Base-by-base conservation (phyloP, 2,888 invertebrate genomes). In the Eurois occulta region DNA sequence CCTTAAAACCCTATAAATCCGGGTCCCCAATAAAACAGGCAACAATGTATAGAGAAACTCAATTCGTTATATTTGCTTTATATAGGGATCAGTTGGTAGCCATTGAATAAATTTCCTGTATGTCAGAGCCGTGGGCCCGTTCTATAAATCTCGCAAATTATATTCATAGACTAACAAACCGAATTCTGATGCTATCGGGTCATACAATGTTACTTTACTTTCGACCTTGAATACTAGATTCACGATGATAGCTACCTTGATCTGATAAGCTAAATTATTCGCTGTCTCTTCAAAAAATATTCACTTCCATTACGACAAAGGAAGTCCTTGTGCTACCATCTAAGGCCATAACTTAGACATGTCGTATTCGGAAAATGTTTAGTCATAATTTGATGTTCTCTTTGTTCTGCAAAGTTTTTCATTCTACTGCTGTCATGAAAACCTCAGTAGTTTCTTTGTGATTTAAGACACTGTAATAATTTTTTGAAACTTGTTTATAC, bases 101-200 rank as follows among this genome's bases (percentile, higher is more conserved):
- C 80, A 81, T 83, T 87, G 90, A 90, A 88, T 88, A 88, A 90
- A 90, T 88, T 90, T 84, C 68, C 79, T 83, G 72, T 70, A 84
- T 80, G 86, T 86, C 85, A 85, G 52, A 80, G 75, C 65, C 73
- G 43, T 55, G 43, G 78, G 65, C n/a, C 65, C 77, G 46, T 71
- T 66, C 66, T 72, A 86, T 85, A 89, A 86, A 89, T 87, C 87
- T 85, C 70, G 43, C 67, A 85, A 75, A 86, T 88, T 87, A 85
- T 85, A 90, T 90, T 90, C 88, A 85, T 87, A 84, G 83, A 80
- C 84, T 82, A 77, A 80, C 81, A 87, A 76, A 83, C 72, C 52
- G 21, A 83, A 81, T 83, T 58, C 67, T 77, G 81, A 88, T 87
- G 66, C 11, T 81, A 88, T 88, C 85, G 62, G 60, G 6, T 66